Evolutionary conservation across 1,140 invertebrate genomes (phyloP), one percentile per base, ranked within the genome.

Genomic region (Harlomillsia oculata): DNA sequence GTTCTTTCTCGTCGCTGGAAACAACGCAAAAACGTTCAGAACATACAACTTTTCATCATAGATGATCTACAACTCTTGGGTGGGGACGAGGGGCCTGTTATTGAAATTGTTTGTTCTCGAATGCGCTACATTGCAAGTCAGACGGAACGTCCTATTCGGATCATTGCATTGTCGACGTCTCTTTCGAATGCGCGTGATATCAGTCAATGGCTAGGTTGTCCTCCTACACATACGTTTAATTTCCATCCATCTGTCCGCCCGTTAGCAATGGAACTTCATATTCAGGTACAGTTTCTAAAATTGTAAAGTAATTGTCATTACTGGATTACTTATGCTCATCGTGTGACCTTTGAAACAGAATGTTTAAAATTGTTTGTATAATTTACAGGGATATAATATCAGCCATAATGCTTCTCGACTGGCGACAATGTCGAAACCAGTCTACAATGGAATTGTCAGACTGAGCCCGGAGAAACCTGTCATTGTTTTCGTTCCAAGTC

Each of bases 61-160:
- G 97, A 99, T 74, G 96, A 99, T 67, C 72, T 99, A 1, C 37
- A 74, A 66, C 71, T 92, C 51, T 79, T 92, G 46, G 89, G 88
- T 1, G 87, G 87, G 0, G 85, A 87, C 66, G 87, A 90, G 66
- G 89, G 89, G 3, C 93, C 97, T 1, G 87, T 97, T 11, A 72
- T 99, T 37, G 97, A 99, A 76, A 87, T 99, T 4, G 91, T 98
- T 16, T 97, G 94, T 71, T 97, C 95, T 0, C 74, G 97, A 56
- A 97, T 97, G 81, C 76, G 95, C 25, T 99, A 99, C 70, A 98
- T 99, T 53, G 89, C 92, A 0, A 93, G 90, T 0, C 95, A 99
- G 71, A 82, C 97, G 26, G 93, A 97, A 63, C 82, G 83, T 64
- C 85, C 85, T 23, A 94, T 98, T 41, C 77, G 97, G 20, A 97